Conservation (phyloP, 2,113 vertebrate species). For the Lophochroa leadbeateri region DNA sequence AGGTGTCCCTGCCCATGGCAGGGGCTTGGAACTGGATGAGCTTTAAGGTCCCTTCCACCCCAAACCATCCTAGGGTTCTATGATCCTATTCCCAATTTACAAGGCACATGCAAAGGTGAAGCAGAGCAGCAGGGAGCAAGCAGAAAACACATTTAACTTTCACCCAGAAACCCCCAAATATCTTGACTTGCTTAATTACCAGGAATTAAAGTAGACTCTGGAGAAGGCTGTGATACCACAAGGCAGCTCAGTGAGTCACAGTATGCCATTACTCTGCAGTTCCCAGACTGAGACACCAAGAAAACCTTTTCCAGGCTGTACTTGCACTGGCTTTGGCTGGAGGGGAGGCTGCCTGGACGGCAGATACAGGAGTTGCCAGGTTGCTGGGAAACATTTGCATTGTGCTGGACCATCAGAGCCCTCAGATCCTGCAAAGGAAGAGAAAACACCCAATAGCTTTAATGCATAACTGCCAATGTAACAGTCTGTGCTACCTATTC, state of each 20-base stretch:
- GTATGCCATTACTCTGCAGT: constrained; percentile 88
- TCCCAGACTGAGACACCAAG: constrained; percentile 86
- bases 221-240: constrained; percentile 90
- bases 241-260: constrained; percentile 86
- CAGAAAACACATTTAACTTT: background rate
- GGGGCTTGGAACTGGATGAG: too few species aligned
- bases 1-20: background rate
- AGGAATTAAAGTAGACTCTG: constrained; percentile 87
- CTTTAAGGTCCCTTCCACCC: too few species aligned
- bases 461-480: background rate
- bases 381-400: constrained; percentile 22
- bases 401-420: constrained; percentile 77
- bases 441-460: background rate
- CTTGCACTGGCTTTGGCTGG: constrained; percentile 75
- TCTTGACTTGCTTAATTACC: constrained; percentile 73
- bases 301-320: constrained; percentile 86
- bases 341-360: constrained; percentile 10
- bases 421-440: constrained; percentile 84
- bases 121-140: background rate
- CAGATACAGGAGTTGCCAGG: constrained; percentile 20
- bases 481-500: background rate
- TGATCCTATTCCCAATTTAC: background rate
- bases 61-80: background rate
- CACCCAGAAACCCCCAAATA: background rate
- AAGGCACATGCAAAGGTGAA: background rate